Conservation (phyloP, 1,140 invertebrate species). For the Anthonomus grandis region DNA sequence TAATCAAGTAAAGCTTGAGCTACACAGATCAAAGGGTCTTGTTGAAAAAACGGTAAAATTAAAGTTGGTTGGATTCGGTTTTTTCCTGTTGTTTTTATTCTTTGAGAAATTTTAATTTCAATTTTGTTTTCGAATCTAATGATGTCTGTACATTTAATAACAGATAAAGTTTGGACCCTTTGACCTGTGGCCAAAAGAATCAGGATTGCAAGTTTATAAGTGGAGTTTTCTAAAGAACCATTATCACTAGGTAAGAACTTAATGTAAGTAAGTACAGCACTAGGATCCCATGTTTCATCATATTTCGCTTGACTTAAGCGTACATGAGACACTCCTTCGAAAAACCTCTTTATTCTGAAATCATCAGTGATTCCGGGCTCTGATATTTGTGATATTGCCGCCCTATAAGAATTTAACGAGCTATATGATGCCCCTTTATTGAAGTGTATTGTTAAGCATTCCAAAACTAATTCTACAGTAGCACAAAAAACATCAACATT, state of each 20-base stretch:
- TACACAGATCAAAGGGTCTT: conserved; percentile 7
- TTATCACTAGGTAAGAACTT: neutral
- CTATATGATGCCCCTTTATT: conserved; percentile 1
- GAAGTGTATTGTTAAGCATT: neutral
- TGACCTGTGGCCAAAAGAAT: conserved; percentile 7
- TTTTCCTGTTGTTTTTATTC: conserved; percentile 4
- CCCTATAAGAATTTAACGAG: neutral
- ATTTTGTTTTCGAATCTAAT: neutral
- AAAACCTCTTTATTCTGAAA: conserved; percentile 14
- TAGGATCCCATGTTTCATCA: conserved; percentile 8
- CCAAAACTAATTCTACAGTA: neutral
- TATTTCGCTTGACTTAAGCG: conserved; percentile 6
- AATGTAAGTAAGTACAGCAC: conserved; percentile 9
- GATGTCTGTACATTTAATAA: conserved; percentile 5
- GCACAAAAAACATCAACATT: neutral
- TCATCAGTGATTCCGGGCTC: neutral
- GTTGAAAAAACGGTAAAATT: conserved; percentile 7
- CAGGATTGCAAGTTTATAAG: conserved; percentile 4
- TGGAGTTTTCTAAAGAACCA: conserved; percentile 2
- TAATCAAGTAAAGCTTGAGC: neutral
- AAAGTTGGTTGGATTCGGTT: conserved; percentile 2
- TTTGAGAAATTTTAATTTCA: conserved; percentile 5
- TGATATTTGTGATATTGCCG: neutral
- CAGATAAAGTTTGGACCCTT: conserved; percentile 5
- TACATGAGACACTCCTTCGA: conserved; percentile 1